Percentiles rank a stretch among this genome's conserved stretches.
phyloP scores from a whole-genome alignment of 2,888 invertebrate genomes.

The Nomada fabriciana region DNA sequence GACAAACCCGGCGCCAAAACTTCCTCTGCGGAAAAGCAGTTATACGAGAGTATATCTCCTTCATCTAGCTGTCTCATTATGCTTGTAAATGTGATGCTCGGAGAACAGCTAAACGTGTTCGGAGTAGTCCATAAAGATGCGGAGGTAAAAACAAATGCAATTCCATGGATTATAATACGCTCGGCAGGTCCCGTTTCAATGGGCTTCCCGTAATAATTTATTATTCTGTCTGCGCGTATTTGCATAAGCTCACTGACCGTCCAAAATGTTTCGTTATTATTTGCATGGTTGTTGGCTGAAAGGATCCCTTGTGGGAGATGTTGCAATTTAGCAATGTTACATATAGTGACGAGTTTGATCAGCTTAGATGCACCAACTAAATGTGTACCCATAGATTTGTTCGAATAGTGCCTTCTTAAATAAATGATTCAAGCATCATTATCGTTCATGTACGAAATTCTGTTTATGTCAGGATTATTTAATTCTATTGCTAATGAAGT shows the following conservation, averaged over 20 bases:
- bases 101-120: conserved; percentile 21
- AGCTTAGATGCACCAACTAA: too few relatives aligned
- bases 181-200: neutral
- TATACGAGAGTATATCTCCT: conserved; percentile 41
- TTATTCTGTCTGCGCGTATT: conserved; percentile 14
- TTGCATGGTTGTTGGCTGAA: too few relatives aligned
- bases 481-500: too few relatives aligned
- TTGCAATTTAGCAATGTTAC: too few relatives aligned
- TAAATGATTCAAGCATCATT: too few relatives aligned
- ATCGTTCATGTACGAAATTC: too few relatives aligned
- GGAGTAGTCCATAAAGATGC: conserved; percentile 35
- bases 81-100: conserved; percentile 35
- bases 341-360: too few relatives aligned
- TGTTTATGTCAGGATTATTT: too few relatives aligned
- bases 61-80: conserved; percentile 53
- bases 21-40: conserved; percentile 48
- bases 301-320: too few relatives aligned
- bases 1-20: conserved; percentile 53
- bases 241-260: conserved; percentile 5
- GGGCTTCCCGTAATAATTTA: conserved; percentile 32
- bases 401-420: too few relatives aligned
- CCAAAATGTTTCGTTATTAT: neutral
- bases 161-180: conserved; percentile 47
- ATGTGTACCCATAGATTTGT: too few relatives aligned
- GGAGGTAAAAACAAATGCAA: conserved; percentile 21